Evolutionary conservation across 2,888 invertebrate genomes (phyloP).

Genomic region (Amblyteles armatorius): DNA sequence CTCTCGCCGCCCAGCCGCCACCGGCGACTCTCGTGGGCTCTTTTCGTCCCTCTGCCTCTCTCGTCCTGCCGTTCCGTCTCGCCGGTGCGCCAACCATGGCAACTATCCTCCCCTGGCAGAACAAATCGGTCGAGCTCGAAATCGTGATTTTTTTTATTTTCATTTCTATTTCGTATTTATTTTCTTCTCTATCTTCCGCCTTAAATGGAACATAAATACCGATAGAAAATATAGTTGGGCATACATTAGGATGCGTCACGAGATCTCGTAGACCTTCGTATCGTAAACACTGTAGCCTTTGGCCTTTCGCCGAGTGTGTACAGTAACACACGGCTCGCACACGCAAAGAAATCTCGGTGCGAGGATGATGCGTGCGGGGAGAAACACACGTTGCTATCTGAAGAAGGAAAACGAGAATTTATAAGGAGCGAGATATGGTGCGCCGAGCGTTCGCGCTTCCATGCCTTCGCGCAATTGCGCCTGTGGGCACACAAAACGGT

Average conservation of each 20-base stretch:
- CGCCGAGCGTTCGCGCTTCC: conserved; percentile 39
- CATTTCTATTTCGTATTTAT: neutral
- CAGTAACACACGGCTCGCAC: neutral
- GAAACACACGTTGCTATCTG: neutral
- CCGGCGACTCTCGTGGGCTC: conserved; percentile 27
- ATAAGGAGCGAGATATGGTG: conserved; percentile 33
- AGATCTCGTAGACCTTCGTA: conserved; percentile 18
- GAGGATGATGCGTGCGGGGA: neutral
- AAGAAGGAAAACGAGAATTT: conserved; percentile 10
- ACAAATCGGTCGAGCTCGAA: conserved; percentile 41
- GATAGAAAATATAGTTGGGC: conserved; percentile 9
- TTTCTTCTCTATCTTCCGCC: neutral
- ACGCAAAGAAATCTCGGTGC: neutral
- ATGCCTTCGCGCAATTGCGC: conserved; percentile 46
- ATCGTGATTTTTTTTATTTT: conserved; percentile 13
- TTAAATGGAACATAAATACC: neutral
- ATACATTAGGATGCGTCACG: neutral
- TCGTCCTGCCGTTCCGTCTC: conserved; percentile 18
- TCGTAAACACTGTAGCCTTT: conserved; percentile 35
- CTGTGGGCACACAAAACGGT: conserved; percentile 48
- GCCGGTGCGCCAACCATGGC: conserved; percentile 5
- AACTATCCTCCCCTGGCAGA: conserved; percentile 17
- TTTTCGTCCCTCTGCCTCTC: conserved; percentile 10
- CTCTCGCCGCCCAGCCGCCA: conserved; percentile 21
- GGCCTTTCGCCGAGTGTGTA: conserved; percentile 26